Base-by-base conservation (phyloP, 53 echinoderm and acorn worm genomes). In the Arbacia lixula region DNA sequence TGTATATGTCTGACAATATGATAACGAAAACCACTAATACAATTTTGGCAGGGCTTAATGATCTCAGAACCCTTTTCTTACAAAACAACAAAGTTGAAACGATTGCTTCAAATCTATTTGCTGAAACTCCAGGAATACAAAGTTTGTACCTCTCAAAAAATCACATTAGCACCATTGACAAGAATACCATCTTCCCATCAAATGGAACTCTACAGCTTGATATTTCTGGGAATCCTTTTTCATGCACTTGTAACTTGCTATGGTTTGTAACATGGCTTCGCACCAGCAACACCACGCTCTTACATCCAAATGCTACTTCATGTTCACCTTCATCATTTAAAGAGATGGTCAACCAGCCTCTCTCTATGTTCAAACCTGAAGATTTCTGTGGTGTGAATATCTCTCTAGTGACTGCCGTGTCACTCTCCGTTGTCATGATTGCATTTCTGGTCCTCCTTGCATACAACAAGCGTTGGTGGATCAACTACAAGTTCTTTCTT, bases 401-500 rank as follows among this genome's bases (percentile, higher is more conserved):
- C 22, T 4, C 43, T 17, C 16, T 69, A 5, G 25, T 69, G 27
- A 69, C 69, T n/a, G 28, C 27, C 22, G 69, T 41, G 22, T 26
- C 27, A n/a, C 43, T 26, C 11, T 42, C 43, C 1, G 69, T 14
- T 42, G 28, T 69, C 29, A 14, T 69, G 22, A 16, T 69, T 14
- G 69, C 12, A 12, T 5, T 42, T 19, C 12, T 69, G 10, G 4
- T n/a, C 28, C 16, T 69, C 27, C 25, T 69, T 1, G 69, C 69
- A 8, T 69, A 69, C 12, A 22, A 43, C 8, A 69, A 43, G 21
- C 69, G 69, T 3, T 69, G 69, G 69, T 69, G 69, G 69, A 14
- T 69, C 38, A 69, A 69, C 69, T 69, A 69, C 42, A 69, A 69
- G 40, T 2, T 42, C 3, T 69, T 69, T 43, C 69, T 69, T 32